phyloP scores from a whole-genome alignment of 1,140 invertebrate genomes.

The Diorhabda elongata region DNA sequence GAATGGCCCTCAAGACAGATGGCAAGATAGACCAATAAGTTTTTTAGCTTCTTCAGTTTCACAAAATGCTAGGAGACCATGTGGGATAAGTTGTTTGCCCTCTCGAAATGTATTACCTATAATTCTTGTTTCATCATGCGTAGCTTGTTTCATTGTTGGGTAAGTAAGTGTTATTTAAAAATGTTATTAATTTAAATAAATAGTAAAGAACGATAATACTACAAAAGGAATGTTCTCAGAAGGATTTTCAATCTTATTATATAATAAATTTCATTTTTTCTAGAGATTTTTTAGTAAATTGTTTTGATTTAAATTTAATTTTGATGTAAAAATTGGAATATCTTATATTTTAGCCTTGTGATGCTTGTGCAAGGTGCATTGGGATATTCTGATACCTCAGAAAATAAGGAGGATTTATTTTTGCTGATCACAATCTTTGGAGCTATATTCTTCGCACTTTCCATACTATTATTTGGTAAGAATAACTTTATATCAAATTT shows the following conservation, averaged over 20 bases:
- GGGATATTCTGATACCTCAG: slow-evolving; percentile 35
- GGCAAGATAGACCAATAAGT: slow-evolving; percentile 52
- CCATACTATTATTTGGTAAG: slow-evolving; percentile 39
- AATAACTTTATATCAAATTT: not conserved
- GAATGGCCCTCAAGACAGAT: slow-evolving; percentile 47
- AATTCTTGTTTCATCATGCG: slow-evolving; percentile 35
- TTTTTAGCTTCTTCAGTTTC: slow-evolving; percentile 55
- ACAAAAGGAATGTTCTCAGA: too few relatives aligned
- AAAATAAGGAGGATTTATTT: slow-evolving; percentile 36
- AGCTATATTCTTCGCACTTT: slow-evolving; percentile 37
- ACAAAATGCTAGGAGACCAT: slow-evolving; percentile 50
- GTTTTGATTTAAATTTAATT: too few relatives aligned
- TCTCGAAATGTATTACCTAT: slow-evolving; percentile 35
- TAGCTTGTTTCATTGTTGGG: slow-evolving; percentile 37
- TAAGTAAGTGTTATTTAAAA: slow-evolving; percentile 20
- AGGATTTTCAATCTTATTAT: too few relatives aligned
- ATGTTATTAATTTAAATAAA: too few relatives aligned
- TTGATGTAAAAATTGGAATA: not conserved
- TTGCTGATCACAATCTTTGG: slow-evolving; percentile 38
- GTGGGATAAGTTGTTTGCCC: slow-evolving; percentile 37
- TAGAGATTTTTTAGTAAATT: too few relatives aligned
- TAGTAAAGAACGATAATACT: too few relatives aligned
- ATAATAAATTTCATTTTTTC: too few relatives aligned
- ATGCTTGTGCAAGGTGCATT: slow-evolving; percentile 41
- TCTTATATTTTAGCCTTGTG: slow-evolving; percentile 32